A percentile compares a stretch with the other conserved stretches of the same genome.
phyloP scores from a whole-genome alignment of 2,113 vertebrate genomes.

The Numenius arquata region DNA sequence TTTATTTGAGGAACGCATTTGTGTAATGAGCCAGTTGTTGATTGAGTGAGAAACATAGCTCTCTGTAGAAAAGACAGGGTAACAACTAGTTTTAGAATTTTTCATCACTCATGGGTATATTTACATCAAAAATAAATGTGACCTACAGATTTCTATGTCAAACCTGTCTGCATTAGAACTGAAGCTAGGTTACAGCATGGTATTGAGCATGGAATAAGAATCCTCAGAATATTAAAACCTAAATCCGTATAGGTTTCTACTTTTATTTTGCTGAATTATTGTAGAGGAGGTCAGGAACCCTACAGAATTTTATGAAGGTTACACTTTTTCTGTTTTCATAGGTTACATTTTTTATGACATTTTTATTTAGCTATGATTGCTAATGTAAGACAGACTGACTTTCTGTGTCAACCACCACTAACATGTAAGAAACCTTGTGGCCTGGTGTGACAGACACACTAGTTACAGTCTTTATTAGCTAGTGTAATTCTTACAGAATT shows the following conservation, averaged over 20 bases:
- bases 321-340: not conserved
- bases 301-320: not conserved
- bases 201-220: not conserved
- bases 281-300: not conserved
- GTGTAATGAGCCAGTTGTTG: not conserved
- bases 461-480: not conserved
- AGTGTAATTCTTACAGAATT: not conserved
- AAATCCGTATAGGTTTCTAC: not conserved
- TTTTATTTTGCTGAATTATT: not conserved
- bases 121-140: not conserved
- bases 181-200: not conserved
- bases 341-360: not conserved
- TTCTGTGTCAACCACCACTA: accelerated
- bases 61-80: not conserved
- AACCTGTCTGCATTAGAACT: not conserved
- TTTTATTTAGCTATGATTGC: not conserved
- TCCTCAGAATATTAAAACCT: not conserved
- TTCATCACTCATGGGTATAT: not conserved
- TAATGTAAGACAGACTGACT: accelerated
- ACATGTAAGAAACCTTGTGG: not conserved
- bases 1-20: not conserved
- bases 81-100: not conserved
- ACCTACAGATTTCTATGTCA: not conserved
- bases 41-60: not conserved
- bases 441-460: not conserved